A percentile compares a stretch with the other conserved stretches of the same genome.
phyloP scores from a whole-genome alignment of 1,140 invertebrate genomes.

The Tribolium castaneum region DNA sequence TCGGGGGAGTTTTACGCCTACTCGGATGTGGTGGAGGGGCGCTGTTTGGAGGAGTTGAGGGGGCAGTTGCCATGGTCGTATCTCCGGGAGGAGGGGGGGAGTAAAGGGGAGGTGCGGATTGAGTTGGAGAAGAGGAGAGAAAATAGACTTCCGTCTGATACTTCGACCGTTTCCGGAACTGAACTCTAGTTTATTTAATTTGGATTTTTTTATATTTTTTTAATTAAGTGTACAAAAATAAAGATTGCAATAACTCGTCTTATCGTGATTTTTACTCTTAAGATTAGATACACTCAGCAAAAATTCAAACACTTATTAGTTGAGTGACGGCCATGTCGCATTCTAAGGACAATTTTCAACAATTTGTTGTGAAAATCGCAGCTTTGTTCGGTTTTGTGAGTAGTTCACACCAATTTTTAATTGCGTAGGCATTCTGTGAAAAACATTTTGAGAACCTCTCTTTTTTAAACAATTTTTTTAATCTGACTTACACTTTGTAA shows the following conservation, averaged over 20 bases:
- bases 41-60: slow-evolving; percentile 23
- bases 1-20: not conserved
- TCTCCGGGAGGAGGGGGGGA: not conserved
- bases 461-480: too few species aligned
- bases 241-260: not conserved
- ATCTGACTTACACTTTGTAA: too few species aligned
- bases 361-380: too few species aligned
- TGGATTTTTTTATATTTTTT: not conserved
- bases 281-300: not conserved
- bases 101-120: not conserved
- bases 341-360: too few species aligned
- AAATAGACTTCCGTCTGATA: not conserved
- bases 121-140: not conserved
- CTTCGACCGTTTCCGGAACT: not conserved
- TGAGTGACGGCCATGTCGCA: too few species aligned
- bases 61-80: slow-evolving; percentile 45
- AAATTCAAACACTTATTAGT: too few species aligned
- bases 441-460: too few species aligned
- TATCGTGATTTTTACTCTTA: not conserved
- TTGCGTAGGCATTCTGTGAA: too few species aligned
- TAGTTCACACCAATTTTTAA: too few species aligned
- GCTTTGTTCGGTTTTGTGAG: too few species aligned
- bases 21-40: not conserved
- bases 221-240: not conserved
- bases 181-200: slow-evolving; percentile 7